Conservation (phyloP, 1,140 invertebrate species). For the Dendrolimus punctatus region DNA sequence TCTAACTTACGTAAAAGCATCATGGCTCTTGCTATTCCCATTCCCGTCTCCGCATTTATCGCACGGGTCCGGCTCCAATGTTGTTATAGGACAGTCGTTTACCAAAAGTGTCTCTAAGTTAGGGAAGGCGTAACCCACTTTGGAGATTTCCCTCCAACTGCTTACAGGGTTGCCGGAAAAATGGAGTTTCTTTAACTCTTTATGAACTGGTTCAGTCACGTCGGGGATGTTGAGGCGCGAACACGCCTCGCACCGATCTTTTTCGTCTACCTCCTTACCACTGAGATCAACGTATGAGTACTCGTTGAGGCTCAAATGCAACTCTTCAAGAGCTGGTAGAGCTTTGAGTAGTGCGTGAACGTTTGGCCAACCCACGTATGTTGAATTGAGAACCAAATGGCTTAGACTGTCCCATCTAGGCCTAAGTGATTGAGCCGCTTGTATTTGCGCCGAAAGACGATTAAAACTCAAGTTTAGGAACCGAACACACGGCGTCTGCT, state of each 20-base stretch:
- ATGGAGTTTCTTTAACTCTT: conserved; percentile 82
- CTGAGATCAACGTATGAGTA: conserved; percentile 81
- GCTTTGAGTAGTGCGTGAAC: conserved; percentile 83
- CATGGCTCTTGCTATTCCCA: conserved; percentile 59
- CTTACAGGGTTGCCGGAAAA: conserved; percentile 89
- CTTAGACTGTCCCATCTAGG: conserved; percentile 78
- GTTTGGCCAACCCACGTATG: conserved; percentile 86
- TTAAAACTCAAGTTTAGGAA: conserved; percentile 95
- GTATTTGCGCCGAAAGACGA: conserved; percentile 78
- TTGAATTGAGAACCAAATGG: conserved; percentile 89
- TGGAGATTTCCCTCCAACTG: conserved; percentile 86
- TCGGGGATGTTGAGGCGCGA: conserved; percentile 62
- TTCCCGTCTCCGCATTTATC: conserved; percentile 55
- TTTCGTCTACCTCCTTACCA: conserved; percentile 42
- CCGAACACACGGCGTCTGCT: conserved; percentile 88
- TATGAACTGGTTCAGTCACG: conserved; percentile 78
- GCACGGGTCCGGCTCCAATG: conserved; percentile 71
- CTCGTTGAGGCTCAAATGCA: conserved; percentile 92
- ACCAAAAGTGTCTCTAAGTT: conserved; percentile 87
- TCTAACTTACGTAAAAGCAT: conserved; percentile 55
- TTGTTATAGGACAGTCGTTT: conserved; percentile 87
- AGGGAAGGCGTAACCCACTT: conserved; percentile 88
- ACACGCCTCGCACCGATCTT: conserved; percentile 46
- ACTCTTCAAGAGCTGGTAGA: conserved; percentile 86
- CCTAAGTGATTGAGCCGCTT: conserved; percentile 60